A percentile compares a stretch with the other conserved stretches of the same genome.
These are phyloP conservation scores for Hemicrepidius hirtus DNA, from an alignment of 2,888 invertebrate genomes.

Conservation along the genomic window DNA sequence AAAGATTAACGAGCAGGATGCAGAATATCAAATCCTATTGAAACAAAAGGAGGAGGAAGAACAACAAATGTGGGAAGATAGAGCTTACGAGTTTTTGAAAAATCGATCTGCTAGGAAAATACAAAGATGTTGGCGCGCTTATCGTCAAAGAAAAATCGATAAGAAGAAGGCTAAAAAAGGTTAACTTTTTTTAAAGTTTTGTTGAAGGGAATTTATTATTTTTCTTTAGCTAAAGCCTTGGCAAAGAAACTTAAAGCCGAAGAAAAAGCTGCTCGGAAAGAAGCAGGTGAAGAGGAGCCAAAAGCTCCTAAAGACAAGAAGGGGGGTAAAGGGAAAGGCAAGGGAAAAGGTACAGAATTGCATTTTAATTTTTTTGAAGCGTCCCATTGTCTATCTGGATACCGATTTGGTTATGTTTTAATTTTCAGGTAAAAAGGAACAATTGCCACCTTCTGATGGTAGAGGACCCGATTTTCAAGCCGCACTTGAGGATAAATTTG, in stretches of 20 bases:
- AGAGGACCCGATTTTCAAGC: conserved; percentile 47
- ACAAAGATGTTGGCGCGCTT: conserved; percentile 67
- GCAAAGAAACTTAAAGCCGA: conserved; percentile 71
- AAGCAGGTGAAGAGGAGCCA: neutral
- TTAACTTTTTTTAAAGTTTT: conserved; percentile 15
- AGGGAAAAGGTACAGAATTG: conserved; percentile 71
- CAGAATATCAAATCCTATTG: conserved; percentile 75
- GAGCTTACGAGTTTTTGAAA: conserved; percentile 66
- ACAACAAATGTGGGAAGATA: conserved; percentile 73
- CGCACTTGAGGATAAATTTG: conserved; percentile 41
- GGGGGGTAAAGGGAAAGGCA: conserved; percentile 39
- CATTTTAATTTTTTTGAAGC: no score
- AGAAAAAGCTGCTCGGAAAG: conserved; percentile 68
- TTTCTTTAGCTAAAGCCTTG: conserved; percentile 67
- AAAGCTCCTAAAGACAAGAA: conserved; percentile 64
- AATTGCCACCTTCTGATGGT: neutral
- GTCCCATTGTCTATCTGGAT: no score
- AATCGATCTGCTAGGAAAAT: conserved; percentile 67
- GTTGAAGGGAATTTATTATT: neutral
- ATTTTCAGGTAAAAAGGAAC: no score
- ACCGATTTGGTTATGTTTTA: no score
- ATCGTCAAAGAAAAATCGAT: conserved; percentile 54
- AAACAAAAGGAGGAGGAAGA: conserved; percentile 76
- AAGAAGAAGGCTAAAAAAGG: conserved; percentile 58
- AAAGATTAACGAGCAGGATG: conserved; percentile 74